These are phyloP conservation scores for Archips crataeganus DNA, from an alignment of 2,888 invertebrate genomes.

Conservation along the genomic window DNA sequence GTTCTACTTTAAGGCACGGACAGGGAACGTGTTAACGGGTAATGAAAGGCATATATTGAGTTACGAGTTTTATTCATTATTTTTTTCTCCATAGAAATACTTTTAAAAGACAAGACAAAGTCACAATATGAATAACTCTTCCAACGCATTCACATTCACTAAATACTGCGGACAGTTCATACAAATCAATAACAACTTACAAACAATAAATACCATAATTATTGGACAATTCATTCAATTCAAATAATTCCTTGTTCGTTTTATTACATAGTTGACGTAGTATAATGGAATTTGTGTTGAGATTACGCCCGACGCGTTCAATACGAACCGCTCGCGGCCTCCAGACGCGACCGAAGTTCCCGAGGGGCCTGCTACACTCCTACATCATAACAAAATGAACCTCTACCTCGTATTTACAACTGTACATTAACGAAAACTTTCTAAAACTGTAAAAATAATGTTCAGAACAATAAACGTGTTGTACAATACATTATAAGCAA, in stretches of 20 bases:
- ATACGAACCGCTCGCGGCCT: not conserved
- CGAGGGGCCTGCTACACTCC: conserved; percentile 12
- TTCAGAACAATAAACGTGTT: conserved; percentile 79
- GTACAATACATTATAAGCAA: conserved; percentile 61
- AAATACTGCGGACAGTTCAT: conserved; percentile 77
- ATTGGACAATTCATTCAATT: conserved; percentile 81
- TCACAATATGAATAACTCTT: conserved; percentile 82
- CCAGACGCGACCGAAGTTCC: conserved; percentile 12
- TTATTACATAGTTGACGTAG: conserved; percentile 59
- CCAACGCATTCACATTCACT: conserved; percentile 75
- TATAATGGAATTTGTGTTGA: conserved; percentile 55
- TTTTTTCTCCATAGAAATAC: conserved; percentile 83
- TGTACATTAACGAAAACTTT: conserved; percentile 83
- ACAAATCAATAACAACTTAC: conserved; percentile 82
- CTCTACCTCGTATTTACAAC: conserved; percentile 79
- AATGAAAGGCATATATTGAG: conserved; percentile 69
- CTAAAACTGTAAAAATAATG: conserved; percentile 77
- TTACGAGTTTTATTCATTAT: conserved; percentile 77
- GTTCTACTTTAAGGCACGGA: no score
- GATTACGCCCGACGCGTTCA: conserved; percentile 37
- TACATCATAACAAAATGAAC: conserved; percentile 61
- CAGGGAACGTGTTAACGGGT: conserved; percentile 21
- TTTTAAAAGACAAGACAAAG: conserved; percentile 83
- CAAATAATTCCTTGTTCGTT: conserved; percentile 72
- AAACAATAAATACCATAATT: conserved; percentile 80